Base-by-base conservation (phyloP, 2,888 invertebrate genomes). In the Eilema caniola region DNA sequence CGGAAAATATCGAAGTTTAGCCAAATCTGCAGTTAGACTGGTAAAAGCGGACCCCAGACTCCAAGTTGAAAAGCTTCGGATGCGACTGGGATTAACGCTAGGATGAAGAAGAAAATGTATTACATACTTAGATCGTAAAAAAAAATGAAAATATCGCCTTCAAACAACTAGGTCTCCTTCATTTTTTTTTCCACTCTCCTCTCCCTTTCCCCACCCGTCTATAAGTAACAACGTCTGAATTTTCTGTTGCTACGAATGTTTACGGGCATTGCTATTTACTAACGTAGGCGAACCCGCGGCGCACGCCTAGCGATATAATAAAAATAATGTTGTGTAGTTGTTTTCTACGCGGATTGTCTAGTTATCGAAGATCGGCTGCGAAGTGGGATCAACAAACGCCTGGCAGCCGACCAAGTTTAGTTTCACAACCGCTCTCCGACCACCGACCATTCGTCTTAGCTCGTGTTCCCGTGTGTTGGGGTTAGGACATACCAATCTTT, bases 381-480 rank as follows among this genome's bases (percentile, higher is more conserved):
- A 61, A 70, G 70, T 66, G 62, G 63, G 67, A 76, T 77, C 77
- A 70, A 76, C 77, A 76, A 82, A 83, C 72, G 75, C 68, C 60
- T 82, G 82, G 82, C 82, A 76, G 60, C 1, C 37, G 65, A 81
- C 83, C 82, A 83, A 82, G 71, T 82, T 82, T 76, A 82, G 71
- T 82, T 82, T 76, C 82, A 33, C 65, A 71, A 77, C 60, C 61
- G 16, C 62, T 37, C 64, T 25, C 60, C 59, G 16, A 57, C 23
- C 60, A 11, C n/a, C 63, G 14, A 2, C 33, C 20, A 23, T 41
- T 57, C 56, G 12, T 66, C 72, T 79, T 61, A 74, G 77, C 75
- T 75, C 77, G 63, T 71, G 70, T 72, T 71, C 61, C 75, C 53
- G 53, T 53, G 70, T 33, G 25, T 41, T 12, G n/a, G 20, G 20